phyloP scores from a whole-genome alignment of 2,888 invertebrate species.

The Nomada goodeniana region DNA sequence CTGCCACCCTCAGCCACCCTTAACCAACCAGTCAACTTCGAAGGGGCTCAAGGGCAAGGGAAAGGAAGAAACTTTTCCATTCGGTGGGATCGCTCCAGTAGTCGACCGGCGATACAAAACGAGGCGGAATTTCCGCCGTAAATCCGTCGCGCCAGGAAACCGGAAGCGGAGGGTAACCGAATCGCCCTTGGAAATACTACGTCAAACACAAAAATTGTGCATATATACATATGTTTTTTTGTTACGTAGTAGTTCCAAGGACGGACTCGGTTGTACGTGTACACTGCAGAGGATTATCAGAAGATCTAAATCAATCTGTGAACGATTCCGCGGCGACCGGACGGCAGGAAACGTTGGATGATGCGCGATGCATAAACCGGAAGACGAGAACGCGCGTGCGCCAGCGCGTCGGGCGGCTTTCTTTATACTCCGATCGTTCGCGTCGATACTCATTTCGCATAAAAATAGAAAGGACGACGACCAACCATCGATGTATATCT shows the following conservation, averaged over 20 bases:
- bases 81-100: slow-evolving; percentile 24
- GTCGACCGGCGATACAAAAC: slow-evolving; percentile 75
- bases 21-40: background rate
- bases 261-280: no score
- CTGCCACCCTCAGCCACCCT: background rate
- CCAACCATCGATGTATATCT: slow-evolving; percentile 15
- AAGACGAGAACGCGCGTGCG: slow-evolving; percentile 67
- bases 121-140: slow-evolving; percentile 71
- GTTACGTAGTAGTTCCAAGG: no score
- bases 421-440: slow-evolving; percentile 13
- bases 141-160: slow-evolving; percentile 70
- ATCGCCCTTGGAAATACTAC: slow-evolving; percentile 13
- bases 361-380: slow-evolving; percentile 78
- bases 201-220: background rate
- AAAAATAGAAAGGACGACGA: slow-evolving; percentile 2
- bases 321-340: slow-evolving; percentile 26
- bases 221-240: no score
- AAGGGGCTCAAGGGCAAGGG: slow-evolving; percentile 16
- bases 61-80: slow-evolving; percentile 75
- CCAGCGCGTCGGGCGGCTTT: slow-evolving; percentile 4
- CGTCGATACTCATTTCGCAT: background rate
- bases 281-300: background rate
- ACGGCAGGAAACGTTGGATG: slow-evolving; percentile 71
- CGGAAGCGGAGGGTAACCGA: slow-evolving; percentile 58
- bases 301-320: slow-evolving; percentile 27